Percentiles rank a stretch among this genome's conserved stretches.
Evolutionary conservation across 2,888 invertebrate genomes (phyloP).

Genomic region (Spodoptera exigua): DNA sequence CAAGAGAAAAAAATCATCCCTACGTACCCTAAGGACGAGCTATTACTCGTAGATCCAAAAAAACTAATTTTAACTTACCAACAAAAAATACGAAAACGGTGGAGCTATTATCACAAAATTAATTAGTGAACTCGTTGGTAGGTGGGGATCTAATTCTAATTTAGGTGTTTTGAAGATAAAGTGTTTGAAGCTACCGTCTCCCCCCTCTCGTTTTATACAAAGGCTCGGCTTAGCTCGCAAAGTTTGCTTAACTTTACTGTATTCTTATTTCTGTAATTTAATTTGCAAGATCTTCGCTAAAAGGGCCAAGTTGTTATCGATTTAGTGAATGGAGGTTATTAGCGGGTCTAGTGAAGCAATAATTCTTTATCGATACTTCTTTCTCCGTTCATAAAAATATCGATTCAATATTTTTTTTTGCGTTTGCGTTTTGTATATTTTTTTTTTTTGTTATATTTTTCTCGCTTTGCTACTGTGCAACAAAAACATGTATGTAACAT

Average conservation of each 20-base stretch:
- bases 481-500: too few relatives aligned
- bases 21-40: too few relatives aligned
- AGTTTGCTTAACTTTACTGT: conserved; percentile 64
- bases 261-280: conserved; percentile 68
- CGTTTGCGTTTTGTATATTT: too few relatives aligned
- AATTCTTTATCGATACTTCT: neutral
- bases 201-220: conserved; percentile 62
- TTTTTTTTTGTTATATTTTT: too few relatives aligned
- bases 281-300: conserved; percentile 58
- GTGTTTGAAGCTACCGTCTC: conserved; percentile 58
- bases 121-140: conserved; percentile 77
- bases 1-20: conserved; percentile 16
- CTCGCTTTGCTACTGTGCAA: too few relatives aligned
- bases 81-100: conserved; percentile 65
- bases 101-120: conserved; percentile 76
- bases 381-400: too few relatives aligned
- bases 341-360: conserved; percentile 1
- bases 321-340: conserved; percentile 29
- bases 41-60: neutral
- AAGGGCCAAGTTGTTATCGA: conserved; percentile 55
- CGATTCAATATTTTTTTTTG: too few relatives aligned
- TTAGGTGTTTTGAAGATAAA: conserved; percentile 70
- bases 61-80: conserved; percentile 62
- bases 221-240: conserved; percentile 57
- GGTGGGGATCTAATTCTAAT: conserved; percentile 74